Base-by-base conservation (phyloP, 2,797 vertebrate genomes). In the Schizopygopsis pylzovi region DNA sequence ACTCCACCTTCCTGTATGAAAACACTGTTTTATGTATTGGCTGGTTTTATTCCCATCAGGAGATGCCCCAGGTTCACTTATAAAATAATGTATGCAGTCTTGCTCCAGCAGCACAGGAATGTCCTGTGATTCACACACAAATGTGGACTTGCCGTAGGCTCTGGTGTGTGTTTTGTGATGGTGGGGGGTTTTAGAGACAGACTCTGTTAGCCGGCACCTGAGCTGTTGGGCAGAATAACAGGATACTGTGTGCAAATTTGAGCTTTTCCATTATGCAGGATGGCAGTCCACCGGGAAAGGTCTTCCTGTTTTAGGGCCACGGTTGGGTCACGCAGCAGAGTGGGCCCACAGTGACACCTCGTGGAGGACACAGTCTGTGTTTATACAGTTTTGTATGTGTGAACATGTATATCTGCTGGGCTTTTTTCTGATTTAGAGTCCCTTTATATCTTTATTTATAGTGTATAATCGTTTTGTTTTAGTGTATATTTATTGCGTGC, bases 271-370 rank as follows among this genome's bases (percentile, higher is more conserved):
- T 87, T 82, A 72, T 86, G 88, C 90, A 86, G 84, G 20, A 59
- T 80, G 88, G 45, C 83, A 79, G 68, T 83, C 37, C 68, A 85
- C 52, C 47, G 73, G 79, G 65, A 86, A 54, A 7, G 0, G 83
- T 25, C 87, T 84, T 70, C 79, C 85, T 77, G 41, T 65, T 59
- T 82, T 75, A 77, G 83, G 86, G 89, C 85, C 81, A 85, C 22
- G 85, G 83, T 77, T 13, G 18, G 6, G 59, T 85, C 16, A 22
- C 9, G 70, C 73, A 81, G 71, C 82, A 89, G 81, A 87, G 86
- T 90, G 90, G 79, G 88, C 28, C 89, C 94, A 95, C 93, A 96
- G 95, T 94, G 95, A 94, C 96, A 95, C 90, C 96, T 94, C 94
- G 93, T 95, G 95, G 92, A 72, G 25, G 11, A 52, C 63, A 13